phyloP scores from a whole-genome alignment of 2,113 vertebrate genomes.

The Pygoscelis antarcticus region DNA sequence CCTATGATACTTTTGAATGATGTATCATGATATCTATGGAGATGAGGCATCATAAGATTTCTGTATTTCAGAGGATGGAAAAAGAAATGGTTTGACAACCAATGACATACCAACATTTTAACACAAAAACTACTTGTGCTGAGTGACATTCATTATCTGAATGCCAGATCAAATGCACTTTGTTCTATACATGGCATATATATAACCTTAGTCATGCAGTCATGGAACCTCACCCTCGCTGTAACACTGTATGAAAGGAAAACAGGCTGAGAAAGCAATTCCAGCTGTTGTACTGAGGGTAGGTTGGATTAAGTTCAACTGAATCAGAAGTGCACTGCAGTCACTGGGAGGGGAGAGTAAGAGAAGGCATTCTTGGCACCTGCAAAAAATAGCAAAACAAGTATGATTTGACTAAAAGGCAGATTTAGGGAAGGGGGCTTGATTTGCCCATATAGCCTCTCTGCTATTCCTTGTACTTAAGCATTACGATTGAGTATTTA shows the following conservation, averaged over 20 bases:
- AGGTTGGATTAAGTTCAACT: neutral
- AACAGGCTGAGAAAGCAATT: neutral
- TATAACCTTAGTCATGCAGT: neutral
- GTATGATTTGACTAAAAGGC: neutral
- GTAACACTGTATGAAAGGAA: neutral
- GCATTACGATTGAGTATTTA: slow-evolving; percentile 20
- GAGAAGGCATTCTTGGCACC: neutral
- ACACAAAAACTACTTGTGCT: neutral
- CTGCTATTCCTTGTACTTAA: neutral
- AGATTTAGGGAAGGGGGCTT: neutral
- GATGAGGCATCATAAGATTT: neutral
- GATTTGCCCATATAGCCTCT: neutral
- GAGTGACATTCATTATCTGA: neutral
- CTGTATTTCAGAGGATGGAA: slow-evolving; percentile 8
- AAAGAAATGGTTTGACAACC: slow-evolving; percentile 32
- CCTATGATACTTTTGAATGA: neutral
- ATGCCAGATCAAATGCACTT: slow-evolving; percentile 40
- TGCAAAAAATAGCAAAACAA: neutral
- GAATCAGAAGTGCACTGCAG: neutral
- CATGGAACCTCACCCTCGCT: neutral
- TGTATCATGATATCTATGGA: neutral
- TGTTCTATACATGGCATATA: neutral
- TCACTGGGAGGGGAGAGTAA: neutral
- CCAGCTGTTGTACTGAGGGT: neutral
- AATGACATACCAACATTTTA: neutral